Evolutionary conservation across 2,797 vertebrate genomes (phyloP).

Genomic region (Anableps anableps): DNA sequence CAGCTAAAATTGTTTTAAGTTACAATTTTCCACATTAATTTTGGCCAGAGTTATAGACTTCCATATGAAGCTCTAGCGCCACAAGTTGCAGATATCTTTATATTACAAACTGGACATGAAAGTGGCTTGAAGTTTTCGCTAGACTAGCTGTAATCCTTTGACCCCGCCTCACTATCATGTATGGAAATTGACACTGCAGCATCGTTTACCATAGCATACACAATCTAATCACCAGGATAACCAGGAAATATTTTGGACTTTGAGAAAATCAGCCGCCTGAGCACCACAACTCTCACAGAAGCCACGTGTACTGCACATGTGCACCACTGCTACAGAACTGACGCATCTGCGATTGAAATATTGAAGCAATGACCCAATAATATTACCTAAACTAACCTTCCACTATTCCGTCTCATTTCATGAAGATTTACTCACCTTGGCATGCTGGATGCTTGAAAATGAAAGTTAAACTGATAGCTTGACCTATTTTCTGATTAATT

Average conservation of each 20-base stretch:
- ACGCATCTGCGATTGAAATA: neutral
- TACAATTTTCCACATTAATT: neutral
- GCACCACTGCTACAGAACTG: neutral
- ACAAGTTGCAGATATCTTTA: neutral
- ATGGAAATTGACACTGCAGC: neutral
- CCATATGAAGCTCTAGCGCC: neutral
- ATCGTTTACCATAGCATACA: neutral
- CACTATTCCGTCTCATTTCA: neutral
- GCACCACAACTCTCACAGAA: neutral
- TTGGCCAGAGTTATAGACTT: neutral
- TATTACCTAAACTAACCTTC: neutral
- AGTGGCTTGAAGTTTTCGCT: neutral
- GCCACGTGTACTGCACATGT: neutral
- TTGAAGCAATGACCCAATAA: neutral
- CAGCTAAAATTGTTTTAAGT: no score
- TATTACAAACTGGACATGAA: neutral
- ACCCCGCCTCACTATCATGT: neutral
- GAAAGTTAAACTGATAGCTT: slow-evolving; percentile 1
- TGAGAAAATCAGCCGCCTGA: neutral
- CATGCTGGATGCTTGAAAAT: neutral
- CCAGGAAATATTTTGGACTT: neutral
- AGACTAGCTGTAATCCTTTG: neutral
- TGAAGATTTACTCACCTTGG: neutral
- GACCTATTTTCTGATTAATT: neutral
- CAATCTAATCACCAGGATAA: neutral